Percentiles rank a stretch among this genome's conserved stretches.
Conservation (phyloP, 53 echinoderm and acorn worm genomes). For the Henricia sp. region DNA sequence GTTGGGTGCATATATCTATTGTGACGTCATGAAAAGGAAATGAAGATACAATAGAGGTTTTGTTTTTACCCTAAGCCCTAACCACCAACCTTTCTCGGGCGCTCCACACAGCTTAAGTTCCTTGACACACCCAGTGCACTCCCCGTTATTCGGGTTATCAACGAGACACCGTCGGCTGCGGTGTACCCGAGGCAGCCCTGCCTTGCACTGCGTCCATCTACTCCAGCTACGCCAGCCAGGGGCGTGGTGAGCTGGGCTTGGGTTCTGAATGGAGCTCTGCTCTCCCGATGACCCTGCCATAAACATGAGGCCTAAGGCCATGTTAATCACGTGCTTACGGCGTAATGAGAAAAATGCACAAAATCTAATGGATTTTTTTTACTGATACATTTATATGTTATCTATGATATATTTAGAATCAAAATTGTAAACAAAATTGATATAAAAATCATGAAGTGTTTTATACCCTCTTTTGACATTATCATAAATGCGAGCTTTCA, state of each 20-base stretch:
- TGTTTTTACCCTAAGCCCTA: no score
- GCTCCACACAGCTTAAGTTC: slow-evolving; percentile 75
- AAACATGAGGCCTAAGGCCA: slow-evolving; percentile 36
- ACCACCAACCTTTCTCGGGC: slow-evolving; percentile 61
- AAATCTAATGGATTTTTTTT: no score
- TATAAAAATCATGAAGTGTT: no score
- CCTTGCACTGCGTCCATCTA: slow-evolving; percentile 78
- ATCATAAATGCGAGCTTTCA: no score
- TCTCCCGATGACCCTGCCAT: slow-evolving; percentile 49
- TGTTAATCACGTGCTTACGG: slow-evolving; percentile 1
- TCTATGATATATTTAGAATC: no score
- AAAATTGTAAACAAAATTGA: no score
- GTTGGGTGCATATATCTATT: no score
- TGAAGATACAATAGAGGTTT: no score
- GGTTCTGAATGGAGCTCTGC: slow-evolving; percentile 30
- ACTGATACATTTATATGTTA: no score
- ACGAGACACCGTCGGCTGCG: slow-evolving; percentile 83
- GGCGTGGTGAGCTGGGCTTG: slow-evolving; percentile 8
- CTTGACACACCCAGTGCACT: slow-evolving; percentile 87
- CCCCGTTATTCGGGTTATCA: slow-evolving; percentile 49
- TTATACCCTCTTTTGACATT: no score
- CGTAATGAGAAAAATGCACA: no score
- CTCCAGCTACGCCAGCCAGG: slow-evolving; percentile 71
- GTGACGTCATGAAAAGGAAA: no score
- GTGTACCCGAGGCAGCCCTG: slow-evolving; percentile 71